A percentile compares a stretch with the other conserved stretches of the same genome.
These are phyloP conservation scores for Notamacropus eugenii DNA, from an alignment of 2,797 vertebrate species.

Conservation along the genomic window DNA sequence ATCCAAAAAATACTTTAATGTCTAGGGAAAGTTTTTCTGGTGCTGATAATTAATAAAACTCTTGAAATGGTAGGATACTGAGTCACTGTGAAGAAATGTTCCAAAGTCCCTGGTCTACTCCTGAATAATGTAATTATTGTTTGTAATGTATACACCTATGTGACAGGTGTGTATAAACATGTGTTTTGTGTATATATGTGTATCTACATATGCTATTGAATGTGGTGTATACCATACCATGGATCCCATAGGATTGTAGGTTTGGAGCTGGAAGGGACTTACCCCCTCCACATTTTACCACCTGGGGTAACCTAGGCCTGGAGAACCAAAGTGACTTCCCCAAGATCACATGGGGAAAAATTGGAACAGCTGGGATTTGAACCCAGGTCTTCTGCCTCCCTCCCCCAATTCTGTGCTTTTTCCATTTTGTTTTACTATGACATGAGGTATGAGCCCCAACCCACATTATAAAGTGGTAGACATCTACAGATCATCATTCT, in stretches of 20 bases:
- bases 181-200: background rate
- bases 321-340: background rate
- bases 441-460: background rate
- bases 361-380: background rate
- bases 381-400: background rate
- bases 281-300: background rate
- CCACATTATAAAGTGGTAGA: background rate
- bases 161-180: background rate
- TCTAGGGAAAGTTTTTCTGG: background rate
- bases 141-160: background rate
- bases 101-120: background rate
- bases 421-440: background rate
- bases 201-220: background rate
- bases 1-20: background rate
- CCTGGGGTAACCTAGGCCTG: background rate
- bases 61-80: background rate
- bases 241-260: background rate
- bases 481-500: background rate
- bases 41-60: background rate
- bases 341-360: background rate
- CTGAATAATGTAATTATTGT: background rate
- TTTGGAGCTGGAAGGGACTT: background rate
- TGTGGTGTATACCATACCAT: background rate
- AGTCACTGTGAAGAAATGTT: background rate
- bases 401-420: background rate